Evolutionary conservation across 2,113 vertebrate species (phyloP).

Genomic region (Bagarius yarrelli): DNA sequence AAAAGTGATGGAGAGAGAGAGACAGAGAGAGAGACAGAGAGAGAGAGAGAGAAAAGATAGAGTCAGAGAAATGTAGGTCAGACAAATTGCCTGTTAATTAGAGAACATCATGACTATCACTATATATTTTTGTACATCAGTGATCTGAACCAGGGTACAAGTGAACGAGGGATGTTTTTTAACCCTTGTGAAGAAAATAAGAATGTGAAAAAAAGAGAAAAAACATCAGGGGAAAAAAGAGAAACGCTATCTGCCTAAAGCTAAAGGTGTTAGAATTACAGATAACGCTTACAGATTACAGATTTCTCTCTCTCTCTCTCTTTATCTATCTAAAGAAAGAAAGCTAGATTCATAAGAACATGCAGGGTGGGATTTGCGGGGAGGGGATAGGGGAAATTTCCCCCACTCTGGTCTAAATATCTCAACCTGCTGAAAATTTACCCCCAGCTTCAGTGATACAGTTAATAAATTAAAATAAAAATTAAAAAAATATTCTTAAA

Average conservation of each 20-base stretch:
- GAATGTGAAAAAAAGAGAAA: background rate
- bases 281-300: too few relatives aligned
- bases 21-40: constrained; percentile 23
- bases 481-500: too few relatives aligned
- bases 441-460: too few relatives aligned
- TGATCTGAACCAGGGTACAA: background rate
- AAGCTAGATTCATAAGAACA: too few relatives aligned
- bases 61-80: constrained; percentile 48
- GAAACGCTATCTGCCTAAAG: background rate
- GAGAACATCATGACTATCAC: constrained; percentile 34
- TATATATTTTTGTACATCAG: constrained; percentile 26
- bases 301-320: too few relatives aligned
- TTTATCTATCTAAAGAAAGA: too few relatives aligned
- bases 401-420: too few relatives aligned
- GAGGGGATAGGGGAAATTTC: too few relatives aligned
- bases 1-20: constrained; percentile 8
- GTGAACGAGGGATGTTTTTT: constrained; percentile 22
- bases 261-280: too few relatives aligned
- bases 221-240: constrained; percentile 23
- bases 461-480: too few relatives aligned
- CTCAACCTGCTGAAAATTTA: too few relatives aligned
- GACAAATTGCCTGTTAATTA: constrained; percentile 41
- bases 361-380: too few relatives aligned
- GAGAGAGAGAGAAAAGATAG: constrained; percentile 58
- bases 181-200: background rate